Percentiles rank a stretch among this genome's conserved stretches.
These are phyloP conservation scores for Campoplex capitator DNA, from an alignment of 2,888 invertebrate genomes.

Conservation along the genomic window DNA sequence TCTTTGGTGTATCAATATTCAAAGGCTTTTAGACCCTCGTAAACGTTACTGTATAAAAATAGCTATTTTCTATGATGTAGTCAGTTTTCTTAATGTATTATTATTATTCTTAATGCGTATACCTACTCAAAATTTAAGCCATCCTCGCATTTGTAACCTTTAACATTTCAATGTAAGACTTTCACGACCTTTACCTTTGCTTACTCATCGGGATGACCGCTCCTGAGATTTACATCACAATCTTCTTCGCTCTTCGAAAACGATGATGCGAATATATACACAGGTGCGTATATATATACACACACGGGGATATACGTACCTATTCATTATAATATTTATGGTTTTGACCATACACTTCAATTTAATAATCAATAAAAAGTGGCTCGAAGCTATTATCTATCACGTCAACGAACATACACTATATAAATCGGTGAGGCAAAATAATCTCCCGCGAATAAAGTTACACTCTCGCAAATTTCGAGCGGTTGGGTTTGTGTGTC, in stretches of 20 bases:
- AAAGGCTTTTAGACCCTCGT: background rate
- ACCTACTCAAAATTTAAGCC: background rate
- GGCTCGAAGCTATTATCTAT: constrained; percentile 42
- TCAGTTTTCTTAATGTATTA: background rate
- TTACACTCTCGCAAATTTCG: constrained; percentile 29
- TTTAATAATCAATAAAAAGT: constrained; percentile 65
- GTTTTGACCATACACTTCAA: constrained; percentile 63
- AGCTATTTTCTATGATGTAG: background rate
- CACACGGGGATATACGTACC: constrained; percentile 29
- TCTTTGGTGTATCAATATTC: background rate
- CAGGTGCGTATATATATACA: constrained; percentile 8
- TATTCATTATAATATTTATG: constrained; percentile 68
- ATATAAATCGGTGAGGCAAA: background rate
- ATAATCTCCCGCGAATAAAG: constrained; percentile 21
- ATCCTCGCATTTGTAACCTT: constrained; percentile 73
- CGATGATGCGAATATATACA: constrained; percentile 43
- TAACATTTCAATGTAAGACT: constrained; percentile 74
- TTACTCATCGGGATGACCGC: constrained; percentile 73
- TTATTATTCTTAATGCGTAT: background rate
- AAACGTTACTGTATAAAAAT: background rate
- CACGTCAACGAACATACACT: constrained; percentile 29
- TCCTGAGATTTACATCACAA: constrained; percentile 24
- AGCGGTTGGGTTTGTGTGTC: constrained; percentile 39
- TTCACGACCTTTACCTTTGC: constrained; percentile 76
- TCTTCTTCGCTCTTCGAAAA: constrained; percentile 28